These are phyloP conservation scores for Nothobranchius furzeri DNA, from an alignment of 2,113 vertebrate genomes.

Conservation along the genomic window DNA sequence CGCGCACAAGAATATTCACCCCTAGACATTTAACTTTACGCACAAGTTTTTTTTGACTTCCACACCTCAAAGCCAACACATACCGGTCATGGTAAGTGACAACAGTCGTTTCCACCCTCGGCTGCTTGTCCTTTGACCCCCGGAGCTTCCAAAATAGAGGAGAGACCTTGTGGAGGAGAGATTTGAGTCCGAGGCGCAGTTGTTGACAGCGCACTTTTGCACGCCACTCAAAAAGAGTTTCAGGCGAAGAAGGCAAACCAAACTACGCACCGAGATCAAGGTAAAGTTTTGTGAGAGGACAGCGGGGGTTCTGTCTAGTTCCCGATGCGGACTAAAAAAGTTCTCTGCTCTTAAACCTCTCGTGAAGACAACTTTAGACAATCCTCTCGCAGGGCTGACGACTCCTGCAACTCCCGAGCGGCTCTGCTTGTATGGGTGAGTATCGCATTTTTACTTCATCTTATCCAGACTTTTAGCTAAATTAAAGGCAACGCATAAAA, in stretches of 20 bases:
- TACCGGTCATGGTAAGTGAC: conserved; percentile 35
- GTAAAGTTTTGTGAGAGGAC: conserved; percentile 2
- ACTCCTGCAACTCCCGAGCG: conserved; percentile 3
- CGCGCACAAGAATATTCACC: conserved; percentile 11
- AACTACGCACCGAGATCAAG: neutral
- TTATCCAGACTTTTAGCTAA: no score
- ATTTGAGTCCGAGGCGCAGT: conserved; percentile 43
- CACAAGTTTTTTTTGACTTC: neutral
- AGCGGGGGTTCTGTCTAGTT: neutral
- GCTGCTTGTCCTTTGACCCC: conserved; percentile 62
- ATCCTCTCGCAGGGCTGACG: neutral
- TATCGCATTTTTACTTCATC: neutral
- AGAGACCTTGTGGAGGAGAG: conserved; percentile 44
- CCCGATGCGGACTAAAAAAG: neutral
- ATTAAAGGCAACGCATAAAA: no score
- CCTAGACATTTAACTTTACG: neutral
- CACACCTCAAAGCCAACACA: neutral
- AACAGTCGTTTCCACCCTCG: conserved; percentile 28
- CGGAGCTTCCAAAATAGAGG: conserved; percentile 63
- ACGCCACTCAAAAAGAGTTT: conserved; percentile 29
- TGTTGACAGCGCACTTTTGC: conserved; percentile 45
- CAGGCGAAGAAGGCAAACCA: neutral
- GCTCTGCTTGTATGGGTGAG: conserved; percentile 44
- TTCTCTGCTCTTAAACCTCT: conserved; percentile 3
- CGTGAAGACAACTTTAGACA: neutral